Conservation (phyloP, 2,888 invertebrate species). For the Rutpela maculata region DNA sequence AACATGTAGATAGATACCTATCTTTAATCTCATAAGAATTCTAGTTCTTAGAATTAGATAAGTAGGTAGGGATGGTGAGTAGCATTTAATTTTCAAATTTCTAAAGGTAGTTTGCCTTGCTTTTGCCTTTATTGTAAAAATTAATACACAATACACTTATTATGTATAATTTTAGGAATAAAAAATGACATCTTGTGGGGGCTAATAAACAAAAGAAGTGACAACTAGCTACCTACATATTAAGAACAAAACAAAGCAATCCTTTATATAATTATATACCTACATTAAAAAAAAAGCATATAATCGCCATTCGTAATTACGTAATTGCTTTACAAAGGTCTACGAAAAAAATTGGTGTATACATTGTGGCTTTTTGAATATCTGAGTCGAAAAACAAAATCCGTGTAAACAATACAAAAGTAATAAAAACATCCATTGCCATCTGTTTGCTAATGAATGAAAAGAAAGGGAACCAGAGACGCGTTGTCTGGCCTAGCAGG, state of each 20-base stretch:
- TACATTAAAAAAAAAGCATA: neutral
- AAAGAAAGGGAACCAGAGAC: conserved; percentile 77
- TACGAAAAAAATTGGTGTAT: neutral
- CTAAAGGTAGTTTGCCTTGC: too few species aligned
- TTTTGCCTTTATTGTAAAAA: too few species aligned
- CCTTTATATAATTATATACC: neutral
- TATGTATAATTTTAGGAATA: neutral
- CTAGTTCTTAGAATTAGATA: neutral
- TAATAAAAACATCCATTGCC: conserved; percentile 49
- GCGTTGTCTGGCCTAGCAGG: conserved; percentile 87
- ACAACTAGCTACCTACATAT: too few species aligned
- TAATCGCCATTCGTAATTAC: conserved; percentile 36
- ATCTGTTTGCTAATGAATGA: conserved; percentile 63
- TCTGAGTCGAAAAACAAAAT: conserved; percentile 24
- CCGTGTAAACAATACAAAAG: conserved; percentile 44
- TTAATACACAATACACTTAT: neutral
- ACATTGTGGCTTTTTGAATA: neutral
- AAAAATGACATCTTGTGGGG: neutral
- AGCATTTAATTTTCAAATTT: too few species aligned
- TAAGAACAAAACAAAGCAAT: too few species aligned
- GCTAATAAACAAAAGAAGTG: neutral
- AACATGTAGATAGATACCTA: too few species aligned
- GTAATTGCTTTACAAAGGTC: conserved; percentile 25
- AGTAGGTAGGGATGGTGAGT: neutral
- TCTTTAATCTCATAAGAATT: neutral